Evolutionary conservation across 1,140 invertebrate species (phyloP), one percentile per base, ranked within the genome.

Genomic region (Monomorium pharaonis): DNA sequence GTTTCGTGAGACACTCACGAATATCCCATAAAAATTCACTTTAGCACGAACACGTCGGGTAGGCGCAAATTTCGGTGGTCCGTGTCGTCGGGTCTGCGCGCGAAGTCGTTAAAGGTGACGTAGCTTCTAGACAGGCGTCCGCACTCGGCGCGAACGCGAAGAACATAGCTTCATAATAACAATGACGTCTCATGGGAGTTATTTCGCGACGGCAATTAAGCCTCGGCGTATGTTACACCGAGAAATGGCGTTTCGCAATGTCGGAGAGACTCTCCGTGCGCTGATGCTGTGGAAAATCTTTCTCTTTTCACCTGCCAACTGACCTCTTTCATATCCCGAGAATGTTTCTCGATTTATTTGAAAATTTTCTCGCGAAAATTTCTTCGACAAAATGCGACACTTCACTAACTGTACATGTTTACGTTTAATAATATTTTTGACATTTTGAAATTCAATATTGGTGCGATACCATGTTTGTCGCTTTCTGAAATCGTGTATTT

Each of bases 181-280:
- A 90, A 86, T 90, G 89, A 90, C 89, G 89, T 88, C 70, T 58
- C 86, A 80, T 90, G 49, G 69, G 54, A 90, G 72, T 67, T 90
- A 90, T 90, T 90, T 42, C 76, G 58, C 62, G 86, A 69, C 85
- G 62, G 80, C 80, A 90, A 90, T 90, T 90, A 90, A 90, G 77
- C 51, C 47, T 30, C n/a, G 78, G 67, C 84, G 81, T 60, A 70
- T 33, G 84, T 76, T 89, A 51, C 72, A 75, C 49, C 58, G 72
- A 65, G 88, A 89, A 89, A 81, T 85, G 33, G 60, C 58, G 33
- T 78, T 81, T 89, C 78, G 49, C 70, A 83, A 54, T 42, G 56
- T 12, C 60, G 27, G 24, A 37, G 47, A 77, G 47, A 84, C 72
- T 83, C 37, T 54, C n/a, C 56, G 76, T 33, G 42, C 76, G 49